A percentile compares a stretch with the other conserved stretches of the same genome.
Conservation (phyloP, 2,888 invertebrate species). For the Dione vanillae region DNA sequence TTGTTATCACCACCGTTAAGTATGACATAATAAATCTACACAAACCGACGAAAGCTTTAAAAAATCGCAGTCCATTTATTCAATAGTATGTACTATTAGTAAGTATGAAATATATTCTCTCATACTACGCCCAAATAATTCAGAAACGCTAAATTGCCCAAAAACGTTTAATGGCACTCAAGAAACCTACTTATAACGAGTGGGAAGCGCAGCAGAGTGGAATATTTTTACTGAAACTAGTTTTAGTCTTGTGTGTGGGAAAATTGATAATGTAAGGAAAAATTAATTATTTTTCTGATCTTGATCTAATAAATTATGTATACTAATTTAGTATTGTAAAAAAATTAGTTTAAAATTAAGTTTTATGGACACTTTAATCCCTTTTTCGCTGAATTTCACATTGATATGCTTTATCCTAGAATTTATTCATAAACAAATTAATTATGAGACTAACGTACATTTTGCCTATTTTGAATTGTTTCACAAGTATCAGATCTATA, state of each 20-base stretch:
- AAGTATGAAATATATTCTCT: slow-evolving; percentile 9
- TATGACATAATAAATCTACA: background rate
- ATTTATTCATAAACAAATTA: too few species aligned
- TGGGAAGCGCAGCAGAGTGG: background rate
- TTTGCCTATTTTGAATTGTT: background rate
- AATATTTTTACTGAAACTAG: background rate
- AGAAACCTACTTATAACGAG: background rate
- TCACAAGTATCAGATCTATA: background rate
- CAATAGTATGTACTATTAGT: background rate
- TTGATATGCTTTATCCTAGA: too few species aligned
- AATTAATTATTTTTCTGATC: background rate
- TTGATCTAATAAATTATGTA: too few species aligned
- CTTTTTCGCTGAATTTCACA: too few species aligned
- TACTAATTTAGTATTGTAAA: too few species aligned
- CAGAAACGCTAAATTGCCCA: background rate
- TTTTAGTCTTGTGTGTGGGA: background rate
- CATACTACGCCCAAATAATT: background rate
- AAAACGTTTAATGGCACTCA: background rate
- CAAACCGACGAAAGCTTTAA: background rate
- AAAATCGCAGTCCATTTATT: slow-evolving; percentile 9
- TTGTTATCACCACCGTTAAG: background rate
- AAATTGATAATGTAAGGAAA: background rate
- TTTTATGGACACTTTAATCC: too few species aligned
- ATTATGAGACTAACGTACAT: background rate
- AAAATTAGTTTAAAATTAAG: too few species aligned